These are phyloP conservation scores for Eupithecia insigniata DNA, from an alignment of 2,888 invertebrate species.

Conservation along the genomic window DNA sequence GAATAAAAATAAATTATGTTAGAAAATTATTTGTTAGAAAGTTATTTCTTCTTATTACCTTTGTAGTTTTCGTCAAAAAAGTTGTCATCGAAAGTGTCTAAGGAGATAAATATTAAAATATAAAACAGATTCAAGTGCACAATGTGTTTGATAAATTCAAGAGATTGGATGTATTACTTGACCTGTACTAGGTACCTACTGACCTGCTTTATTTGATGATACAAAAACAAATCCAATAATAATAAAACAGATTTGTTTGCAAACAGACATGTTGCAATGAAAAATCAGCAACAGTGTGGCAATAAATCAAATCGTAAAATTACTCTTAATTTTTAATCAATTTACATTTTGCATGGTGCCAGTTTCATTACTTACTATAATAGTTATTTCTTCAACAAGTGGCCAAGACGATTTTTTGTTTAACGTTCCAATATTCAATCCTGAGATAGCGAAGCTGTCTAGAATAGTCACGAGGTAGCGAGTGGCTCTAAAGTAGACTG, in stretches of 20 bases:
- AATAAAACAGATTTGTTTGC: conserved; percentile 10
- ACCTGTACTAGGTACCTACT: background rate
- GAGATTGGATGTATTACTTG: background rate
- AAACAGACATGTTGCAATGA: conserved; percentile 15
- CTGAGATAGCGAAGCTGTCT: background rate
- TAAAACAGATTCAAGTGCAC: background rate
- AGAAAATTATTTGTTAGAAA: no score
- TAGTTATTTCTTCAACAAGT: background rate
- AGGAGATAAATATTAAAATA: background rate
- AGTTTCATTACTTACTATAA: background rate
- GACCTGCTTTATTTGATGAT: conserved; percentile 19
- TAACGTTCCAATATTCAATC: background rate
- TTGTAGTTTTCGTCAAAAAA: background rate
- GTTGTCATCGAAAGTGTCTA: background rate
- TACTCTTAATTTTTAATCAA: background rate
- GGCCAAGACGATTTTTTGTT: background rate
- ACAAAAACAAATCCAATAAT: conserved; percentile 10
- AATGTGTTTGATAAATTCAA: background rate
- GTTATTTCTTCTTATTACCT: background rate
- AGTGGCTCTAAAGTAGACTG: no score
- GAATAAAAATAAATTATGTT: background rate
- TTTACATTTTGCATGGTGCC: background rate
- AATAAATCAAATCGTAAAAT: conserved; percentile 22
- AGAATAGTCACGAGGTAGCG: background rate
- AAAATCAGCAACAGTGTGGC: conserved; percentile 1